Evolutionary conservation across 2,113 vertebrate genomes (phyloP), one percentile per base, ranked within the genome.

Genomic region (Poecilia latipinna): DNA sequence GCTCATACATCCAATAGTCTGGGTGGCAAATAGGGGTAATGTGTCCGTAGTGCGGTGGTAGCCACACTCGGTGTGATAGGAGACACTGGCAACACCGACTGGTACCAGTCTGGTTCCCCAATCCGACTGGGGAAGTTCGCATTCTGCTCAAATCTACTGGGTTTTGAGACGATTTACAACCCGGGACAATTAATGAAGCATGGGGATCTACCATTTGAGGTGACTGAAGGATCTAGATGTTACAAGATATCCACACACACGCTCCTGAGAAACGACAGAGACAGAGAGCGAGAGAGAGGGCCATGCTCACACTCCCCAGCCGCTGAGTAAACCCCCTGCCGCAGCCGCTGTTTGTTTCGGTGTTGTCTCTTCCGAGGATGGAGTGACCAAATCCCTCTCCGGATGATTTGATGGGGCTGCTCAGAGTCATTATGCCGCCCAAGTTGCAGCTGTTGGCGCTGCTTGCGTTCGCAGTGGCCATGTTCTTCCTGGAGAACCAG

Each of bases 371-470:
- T 77, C 69, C 29, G 78, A 87, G 80, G 86, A 89, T 92, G 94
- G 88, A 92, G 91, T 95, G 92, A 91, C 86, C 84, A 51, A 87
- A 63, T 66, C 61, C 65, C 77, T 77, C 75, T 88, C 82, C 82
- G 91, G 86, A 86, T 93, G 94, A 93, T 95, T 97, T 96, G 92
- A 98, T 98, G 97, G 96, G 96, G 95, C 95, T 97, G 89, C 94
- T 97, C 90, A 93, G 97, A 96, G 96, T 96, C 95, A 97, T 97
- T 94, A 96, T 98, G 97, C 96, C 96, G 95, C 96, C 97, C 87
- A 98, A 98, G 95, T 96, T 97, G 95, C 97, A 98, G 96, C 96
- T 98, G 74, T 91, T 98, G 95, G 96, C 96, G 92, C 95, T 97
- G 93, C 92, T 98, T 93, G 95, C 95, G 74, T 98, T 98, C 92